Conservation (phyloP, 2,113 vertebrate genomes). For the Cairina moschata region DNA sequence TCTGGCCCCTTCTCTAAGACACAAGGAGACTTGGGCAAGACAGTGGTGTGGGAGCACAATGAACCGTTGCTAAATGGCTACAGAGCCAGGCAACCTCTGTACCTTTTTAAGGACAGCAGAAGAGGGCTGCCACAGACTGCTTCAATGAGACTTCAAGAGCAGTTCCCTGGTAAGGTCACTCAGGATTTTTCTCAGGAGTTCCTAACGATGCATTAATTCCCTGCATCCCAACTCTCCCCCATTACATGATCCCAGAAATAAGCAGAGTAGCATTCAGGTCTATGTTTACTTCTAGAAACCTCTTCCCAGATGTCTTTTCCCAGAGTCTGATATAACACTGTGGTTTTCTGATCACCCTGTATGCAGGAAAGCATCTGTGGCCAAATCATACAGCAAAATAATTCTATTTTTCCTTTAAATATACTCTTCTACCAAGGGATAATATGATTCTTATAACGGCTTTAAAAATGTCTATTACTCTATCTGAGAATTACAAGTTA, state of each 20-base stretch:
- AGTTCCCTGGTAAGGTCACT: background rate
- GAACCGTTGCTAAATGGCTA: background rate
- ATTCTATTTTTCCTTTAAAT: conserved; percentile 3
- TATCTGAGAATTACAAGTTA: background rate
- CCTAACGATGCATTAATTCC: background rate
- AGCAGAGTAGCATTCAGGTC: background rate
- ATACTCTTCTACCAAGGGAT: background rate
- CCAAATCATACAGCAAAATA: background rate
- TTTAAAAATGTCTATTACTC: background rate
- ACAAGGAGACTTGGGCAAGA: background rate
- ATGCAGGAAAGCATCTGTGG: background rate
- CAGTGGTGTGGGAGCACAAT: background rate
- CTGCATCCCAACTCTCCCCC: background rate
- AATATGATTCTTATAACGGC: background rate
- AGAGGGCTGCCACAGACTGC: background rate
- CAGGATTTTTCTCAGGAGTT: background rate
- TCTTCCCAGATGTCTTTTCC: background rate
- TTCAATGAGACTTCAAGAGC: background rate
- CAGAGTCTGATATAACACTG: background rate
- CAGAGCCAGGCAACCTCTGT: background rate
- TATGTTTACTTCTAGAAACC: background rate
- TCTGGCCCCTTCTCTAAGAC: background rate
- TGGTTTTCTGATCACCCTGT: background rate
- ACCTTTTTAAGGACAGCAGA: background rate
- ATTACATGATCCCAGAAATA: background rate